Base-by-base conservation (phyloP, 2,888 invertebrate genomes). In the Lasioglossum lativentre region DNA sequence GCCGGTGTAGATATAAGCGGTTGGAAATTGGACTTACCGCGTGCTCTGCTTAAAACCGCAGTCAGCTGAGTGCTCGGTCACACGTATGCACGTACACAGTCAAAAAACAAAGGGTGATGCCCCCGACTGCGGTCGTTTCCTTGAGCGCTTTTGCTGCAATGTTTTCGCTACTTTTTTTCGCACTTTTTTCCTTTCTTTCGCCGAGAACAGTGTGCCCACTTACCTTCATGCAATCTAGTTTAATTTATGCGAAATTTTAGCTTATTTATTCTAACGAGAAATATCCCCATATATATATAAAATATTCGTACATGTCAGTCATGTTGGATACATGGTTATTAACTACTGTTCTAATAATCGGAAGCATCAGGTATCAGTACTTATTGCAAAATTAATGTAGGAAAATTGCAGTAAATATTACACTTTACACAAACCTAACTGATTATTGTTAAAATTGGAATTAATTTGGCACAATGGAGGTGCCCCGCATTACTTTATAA, bases 31-130 rank as follows among this genome's bases (percentile, higher is more conserved):
- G 30, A 16, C 27, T 63, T 30, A 63, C 30, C 63, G 30, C 63
- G 63, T 30, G 63, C 63, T 30, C 63, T 63, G 63, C 30, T 30
- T 14, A 16, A 63, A 63, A 63, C 63, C 63, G 63, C 63, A 30
- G 30, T 63, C 30, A 63, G 63, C 63, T 63, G 63, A 63, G 63
- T 63, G 63, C 63, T 63, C 30, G 63, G 63, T 63, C 63, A 63
- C 63, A 30, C 63, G 6, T 63, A 63, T 30, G 63, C 63, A 63
- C 63, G 16, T 16, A 30, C 63, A 63, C 63, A 63, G 30, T 63
- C 63, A 2, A 63, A 63, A 63, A 63, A 63, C 63, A 63, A 63
- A 63, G 30, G 27, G 63, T 16, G 63, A 63, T 30, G 63, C 16
- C 63, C 63, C 16, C 63, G 63, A 16, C 63, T 63, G 30, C 63